These are phyloP conservation scores for Cosmia trapezina DNA, from an alignment of 2,888 invertebrate genomes.

Conservation along the genomic window DNA sequence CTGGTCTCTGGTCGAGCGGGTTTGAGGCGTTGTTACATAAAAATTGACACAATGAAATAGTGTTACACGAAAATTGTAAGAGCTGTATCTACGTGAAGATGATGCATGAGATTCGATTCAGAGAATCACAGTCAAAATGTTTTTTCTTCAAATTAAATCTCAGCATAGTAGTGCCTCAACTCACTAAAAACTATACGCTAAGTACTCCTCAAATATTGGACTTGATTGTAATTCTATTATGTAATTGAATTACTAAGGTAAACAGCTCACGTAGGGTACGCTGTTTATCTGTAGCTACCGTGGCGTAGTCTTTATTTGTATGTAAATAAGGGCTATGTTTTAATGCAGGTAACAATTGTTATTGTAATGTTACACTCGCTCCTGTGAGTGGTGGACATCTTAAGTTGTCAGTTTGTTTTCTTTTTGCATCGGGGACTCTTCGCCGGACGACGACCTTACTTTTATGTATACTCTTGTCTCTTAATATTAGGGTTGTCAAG, in stretches of 20 bases:
- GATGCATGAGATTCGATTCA: conserved; percentile 18
- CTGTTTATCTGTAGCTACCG: conserved; percentile 58
- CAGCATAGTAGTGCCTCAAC: neutral
- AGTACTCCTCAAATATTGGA: conserved; percentile 61
- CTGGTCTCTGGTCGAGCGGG: conserved; percentile 9
- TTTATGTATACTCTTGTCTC: conserved; percentile 66
- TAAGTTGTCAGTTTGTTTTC: conserved; percentile 88
- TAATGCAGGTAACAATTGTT: conserved; percentile 74
- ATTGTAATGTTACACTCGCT: conserved; percentile 86
- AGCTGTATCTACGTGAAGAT: neutral
- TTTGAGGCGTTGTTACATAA: conserved; percentile 40
- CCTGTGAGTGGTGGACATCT: conserved; percentile 82
- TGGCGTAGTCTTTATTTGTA: conserved; percentile 69
- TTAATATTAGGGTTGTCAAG: conserved; percentile 76
- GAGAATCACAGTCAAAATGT: conserved; percentile 11
- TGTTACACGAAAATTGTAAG: conserved; percentile 18
- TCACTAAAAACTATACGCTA: conserved; percentile 41
- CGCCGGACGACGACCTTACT: conserved; percentile 84
- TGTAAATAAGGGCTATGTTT: conserved; percentile 70
- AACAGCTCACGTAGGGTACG: conserved; percentile 67
- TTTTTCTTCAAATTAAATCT: conserved; percentile 24
- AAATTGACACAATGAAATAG: conserved; percentile 27
- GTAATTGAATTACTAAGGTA: conserved; percentile 82
- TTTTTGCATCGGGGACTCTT: conserved; percentile 83
- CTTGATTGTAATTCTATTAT: conserved; percentile 71